phyloP scores from a whole-genome alignment of 2,888 invertebrate species.

The Laspeyria flexula region DNA sequence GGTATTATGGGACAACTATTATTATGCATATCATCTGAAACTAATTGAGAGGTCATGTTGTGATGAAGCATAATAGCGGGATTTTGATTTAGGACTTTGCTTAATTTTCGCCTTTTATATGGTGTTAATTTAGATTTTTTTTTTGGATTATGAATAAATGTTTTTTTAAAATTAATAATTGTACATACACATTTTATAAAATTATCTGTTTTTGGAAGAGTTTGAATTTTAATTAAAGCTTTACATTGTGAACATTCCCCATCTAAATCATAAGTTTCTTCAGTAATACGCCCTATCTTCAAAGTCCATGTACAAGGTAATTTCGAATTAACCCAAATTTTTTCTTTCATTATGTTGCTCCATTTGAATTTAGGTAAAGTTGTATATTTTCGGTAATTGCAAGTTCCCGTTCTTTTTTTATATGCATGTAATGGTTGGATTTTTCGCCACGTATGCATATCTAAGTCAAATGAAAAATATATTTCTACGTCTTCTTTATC shows the following conservation, averaged over 20 bases:
- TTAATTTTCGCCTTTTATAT: not conserved
- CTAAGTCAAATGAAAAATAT: conserved; percentile 5
- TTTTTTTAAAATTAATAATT: not conserved
- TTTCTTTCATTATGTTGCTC: conserved; percentile 6
- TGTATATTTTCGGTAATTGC: conserved; percentile 4
- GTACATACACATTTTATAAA: not conserved
- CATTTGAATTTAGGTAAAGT: conserved; percentile 11
- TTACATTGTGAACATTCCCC: not conserved
- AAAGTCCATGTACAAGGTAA: conserved; percentile 5
- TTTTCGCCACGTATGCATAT: conserved; percentile 7
- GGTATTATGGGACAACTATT: not conserved
- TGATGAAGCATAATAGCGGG: not conserved
- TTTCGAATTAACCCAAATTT: conserved; percentile 9
- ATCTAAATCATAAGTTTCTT: not conserved
- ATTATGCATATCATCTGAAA: not conserved
- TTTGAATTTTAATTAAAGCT: not conserved
- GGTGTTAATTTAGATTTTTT: conserved; percentile 1
- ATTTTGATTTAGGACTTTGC: not conserved
- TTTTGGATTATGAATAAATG: not conserved
- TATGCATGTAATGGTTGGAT: conserved; percentile 3
- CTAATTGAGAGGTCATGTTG: not conserved
- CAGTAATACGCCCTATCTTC: not conserved
- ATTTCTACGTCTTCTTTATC: not conserved
- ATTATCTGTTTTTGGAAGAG: not conserved
- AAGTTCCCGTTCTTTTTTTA: conserved; percentile 1